phyloP scores from a whole-genome alignment of 2,888 invertebrate genomes.

The Argyra leucocephala region DNA sequence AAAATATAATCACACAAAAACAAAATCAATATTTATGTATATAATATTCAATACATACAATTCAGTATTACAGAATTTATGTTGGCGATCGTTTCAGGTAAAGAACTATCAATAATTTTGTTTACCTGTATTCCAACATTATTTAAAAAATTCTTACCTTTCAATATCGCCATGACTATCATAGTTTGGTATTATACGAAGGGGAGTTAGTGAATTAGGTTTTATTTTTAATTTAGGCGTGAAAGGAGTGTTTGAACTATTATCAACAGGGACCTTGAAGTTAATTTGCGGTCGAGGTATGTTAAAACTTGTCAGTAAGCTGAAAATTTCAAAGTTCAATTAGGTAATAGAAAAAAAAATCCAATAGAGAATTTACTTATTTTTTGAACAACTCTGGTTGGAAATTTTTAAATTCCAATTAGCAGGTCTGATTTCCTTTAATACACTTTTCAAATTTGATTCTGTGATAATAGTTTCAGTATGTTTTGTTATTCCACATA shows the following conservation, averaged over 20 bases:
- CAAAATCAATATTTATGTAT: too few relatives aligned
- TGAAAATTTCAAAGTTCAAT: conserved; percentile 34
- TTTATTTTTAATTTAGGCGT: conserved; percentile 75
- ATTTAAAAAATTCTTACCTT: conserved; percentile 35
- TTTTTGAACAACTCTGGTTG: conserved; percentile 10
- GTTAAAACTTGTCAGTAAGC: conserved; percentile 60
- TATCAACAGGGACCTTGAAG: conserved; percentile 79
- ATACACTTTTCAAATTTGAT: conserved; percentile 26
- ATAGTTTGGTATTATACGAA: conserved; percentile 62
- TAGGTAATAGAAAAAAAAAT: background rate
- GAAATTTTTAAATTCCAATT: conserved; percentile 49
- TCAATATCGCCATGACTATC: conserved; percentile 52
- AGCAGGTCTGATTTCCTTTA: conserved; percentile 37
- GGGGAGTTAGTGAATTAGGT: conserved; percentile 75
- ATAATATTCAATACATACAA: too few relatives aligned
- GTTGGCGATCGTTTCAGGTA: too few relatives aligned
- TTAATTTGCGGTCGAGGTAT: conserved; percentile 71
- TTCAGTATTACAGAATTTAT: too few relatives aligned
- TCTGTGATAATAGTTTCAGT: conserved; percentile 46
- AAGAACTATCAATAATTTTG: too few relatives aligned
- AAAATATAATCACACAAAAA: background rate
- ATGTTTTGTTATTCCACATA: conserved; percentile 51
- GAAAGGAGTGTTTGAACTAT: conserved; percentile 63
- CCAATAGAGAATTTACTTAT: background rate
- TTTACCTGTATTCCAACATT: too few relatives aligned